These are phyloP conservation scores for Pachyuromys duprasi DNA, from an alignment of 2,797 vertebrate genomes.

Conservation along the genomic window DNA sequence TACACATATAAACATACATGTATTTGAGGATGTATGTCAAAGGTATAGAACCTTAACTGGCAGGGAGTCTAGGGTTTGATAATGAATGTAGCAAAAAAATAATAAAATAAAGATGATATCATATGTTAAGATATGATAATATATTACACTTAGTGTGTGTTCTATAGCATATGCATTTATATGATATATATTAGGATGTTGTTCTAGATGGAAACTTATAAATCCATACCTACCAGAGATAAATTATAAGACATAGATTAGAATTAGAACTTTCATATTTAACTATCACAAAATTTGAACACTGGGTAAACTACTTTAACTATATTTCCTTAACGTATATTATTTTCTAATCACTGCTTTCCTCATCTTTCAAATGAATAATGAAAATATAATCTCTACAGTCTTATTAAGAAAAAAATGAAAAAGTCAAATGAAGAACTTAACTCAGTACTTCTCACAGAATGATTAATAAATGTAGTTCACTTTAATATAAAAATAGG, in stretches of 20 bases:
- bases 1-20: not conserved
- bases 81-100: not conserved
- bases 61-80: not conserved
- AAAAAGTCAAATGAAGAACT: not conserved
- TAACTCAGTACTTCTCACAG: not conserved
- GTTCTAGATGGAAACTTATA: constrained; percentile 17
- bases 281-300: constrained; percentile 12
- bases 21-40: not conserved
- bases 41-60: not conserved
- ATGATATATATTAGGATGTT: not conserved
- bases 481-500: constrained; percentile 42
- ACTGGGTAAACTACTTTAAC: not conserved
- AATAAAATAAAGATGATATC: not conserved
- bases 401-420: not conserved
- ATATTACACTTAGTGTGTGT: not conserved
- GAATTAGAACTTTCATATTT: constrained; percentile 39
- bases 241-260: not conserved
- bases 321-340: not conserved
- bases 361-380: constrained; percentile 53
- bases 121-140: not conserved
- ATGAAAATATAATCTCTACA: not conserved
- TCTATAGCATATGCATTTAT: not conserved
- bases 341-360: constrained; percentile 46
- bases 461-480: not conserved
- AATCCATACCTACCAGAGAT: constrained; percentile 8